Base-by-base conservation (phyloP, 2,113 vertebrate species). In the Bos javanicus region DNA sequence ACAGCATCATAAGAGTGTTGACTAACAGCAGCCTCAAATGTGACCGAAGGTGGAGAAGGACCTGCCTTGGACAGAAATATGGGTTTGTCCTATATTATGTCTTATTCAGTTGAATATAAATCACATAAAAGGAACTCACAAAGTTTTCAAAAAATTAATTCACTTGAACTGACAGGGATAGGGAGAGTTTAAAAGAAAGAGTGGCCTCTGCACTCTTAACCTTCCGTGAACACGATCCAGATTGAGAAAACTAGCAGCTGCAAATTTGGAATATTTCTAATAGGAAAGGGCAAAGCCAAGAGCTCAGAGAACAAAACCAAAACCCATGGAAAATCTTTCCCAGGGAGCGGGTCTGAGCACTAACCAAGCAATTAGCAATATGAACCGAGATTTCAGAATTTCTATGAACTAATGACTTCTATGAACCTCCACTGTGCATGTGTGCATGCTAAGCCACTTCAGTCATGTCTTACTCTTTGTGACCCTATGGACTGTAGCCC, bases 121-220 rank as follows among this genome's bases (percentile, higher is more conserved):
- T 67, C 59, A 28, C 16, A 50, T 43, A 82, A 13, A 95, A 43
- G 10, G 3, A 91, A 39, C 39, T 59, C n/a, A 74, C 16, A 59
- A 56, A 23, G 10, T 89, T 93, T 93, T 91, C 83, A 95, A 83
- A 97, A 93, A n/a, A 89, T 76, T 54, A 96, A 93, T 91, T 17
- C 81, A 84, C 43, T 87, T 97, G 19, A 4, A 90, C 14, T 50
- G 6, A 89, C 93, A 94, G 33, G 17, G n/a, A 96, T 39, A 92
- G 36, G 50, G 19, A 52, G 39, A 95, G 50, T 91, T 97, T 88
- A 76, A 88, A 96, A 57, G 25, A n/a, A 54, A 59, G 30, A 82
- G 16, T 54, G 23, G 8, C 28, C 64, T 39, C n/a, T 43, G 19
- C 2, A 28, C 30, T 36, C 80, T 67, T 93, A 56, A n/a, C 13